Evolutionary conservation across 1,140 invertebrate genomes (phyloP).

Genomic region (Hylyphantes graminicola): DNA sequence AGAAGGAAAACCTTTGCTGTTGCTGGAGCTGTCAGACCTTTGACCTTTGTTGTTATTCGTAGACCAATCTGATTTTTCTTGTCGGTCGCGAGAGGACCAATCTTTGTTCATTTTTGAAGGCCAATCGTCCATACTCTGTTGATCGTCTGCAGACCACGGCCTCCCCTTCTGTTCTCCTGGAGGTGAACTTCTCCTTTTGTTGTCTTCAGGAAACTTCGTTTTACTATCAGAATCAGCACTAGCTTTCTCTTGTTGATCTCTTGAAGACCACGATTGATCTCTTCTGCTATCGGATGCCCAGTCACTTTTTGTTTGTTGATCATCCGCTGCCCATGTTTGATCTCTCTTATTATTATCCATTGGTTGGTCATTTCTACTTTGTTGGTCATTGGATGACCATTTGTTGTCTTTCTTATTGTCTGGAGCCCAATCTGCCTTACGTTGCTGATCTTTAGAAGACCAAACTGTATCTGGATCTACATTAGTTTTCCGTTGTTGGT

Average conservation of each 20-base stretch:
- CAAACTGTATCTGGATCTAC: neutral
- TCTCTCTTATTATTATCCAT: neutral
- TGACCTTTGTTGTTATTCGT: neutral
- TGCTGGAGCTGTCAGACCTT: neutral
- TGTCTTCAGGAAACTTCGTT: neutral
- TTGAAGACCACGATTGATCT: neutral
- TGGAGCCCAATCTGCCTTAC: neutral
- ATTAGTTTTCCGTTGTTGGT: neutral
- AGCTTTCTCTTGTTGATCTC: neutral
- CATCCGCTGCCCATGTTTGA: neutral
- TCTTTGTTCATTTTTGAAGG: neutral
- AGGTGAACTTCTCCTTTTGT: neutral
- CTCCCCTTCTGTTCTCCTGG: neutral
- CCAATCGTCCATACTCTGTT: neutral
- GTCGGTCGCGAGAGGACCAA: neutral
- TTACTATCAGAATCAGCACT: neutral
- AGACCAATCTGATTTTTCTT: conserved; percentile 13
- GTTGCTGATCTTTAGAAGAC: conserved; percentile 14
- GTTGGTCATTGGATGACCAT: neutral
- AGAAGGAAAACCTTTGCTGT: neutral
- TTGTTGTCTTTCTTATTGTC: neutral
- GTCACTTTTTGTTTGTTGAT: neutral
- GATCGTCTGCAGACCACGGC: neutral
- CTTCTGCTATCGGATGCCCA: conserved; percentile 3
- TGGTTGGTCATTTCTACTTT: neutral